Percentiles rank a stretch among this genome's conserved stretches.
These are phyloP conservation scores for Entomyzon cyanotis DNA, from an alignment of 2,113 vertebrate genomes.

Conservation along the genomic window DNA sequence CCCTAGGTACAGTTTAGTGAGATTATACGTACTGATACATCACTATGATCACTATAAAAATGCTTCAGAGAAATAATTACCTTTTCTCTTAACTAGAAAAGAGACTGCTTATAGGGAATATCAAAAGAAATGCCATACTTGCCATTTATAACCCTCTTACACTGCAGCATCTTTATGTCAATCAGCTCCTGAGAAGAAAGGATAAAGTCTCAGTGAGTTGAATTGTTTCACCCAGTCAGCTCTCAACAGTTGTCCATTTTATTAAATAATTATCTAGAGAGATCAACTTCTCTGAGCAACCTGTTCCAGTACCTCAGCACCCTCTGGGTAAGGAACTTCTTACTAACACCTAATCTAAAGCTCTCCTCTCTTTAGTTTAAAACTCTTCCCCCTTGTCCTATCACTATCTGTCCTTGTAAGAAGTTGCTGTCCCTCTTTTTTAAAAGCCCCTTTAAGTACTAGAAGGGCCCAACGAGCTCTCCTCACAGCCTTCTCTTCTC, in stretches of 20 bases:
- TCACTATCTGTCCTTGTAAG: not conserved
- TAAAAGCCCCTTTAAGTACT: not conserved
- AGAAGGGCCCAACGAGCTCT: not conserved
- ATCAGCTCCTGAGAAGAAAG: slow-evolving; percentile 87
- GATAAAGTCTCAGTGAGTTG: not conserved
- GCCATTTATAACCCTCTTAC: slow-evolving; percentile 89
- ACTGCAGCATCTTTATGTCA: slow-evolving; percentile 94
- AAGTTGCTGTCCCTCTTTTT: not conserved
- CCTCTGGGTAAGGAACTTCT: not conserved
- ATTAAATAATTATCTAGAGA: not conserved
- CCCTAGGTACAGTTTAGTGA: not conserved
- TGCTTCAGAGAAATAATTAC: not conserved
- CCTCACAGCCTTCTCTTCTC: not conserved
- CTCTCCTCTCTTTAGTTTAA: not conserved
- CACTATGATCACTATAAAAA: not conserved
- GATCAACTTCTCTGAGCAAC: not conserved
- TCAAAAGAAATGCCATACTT: slow-evolving; percentile 49
- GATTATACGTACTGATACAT: not conserved
- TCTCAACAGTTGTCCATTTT: not conserved
- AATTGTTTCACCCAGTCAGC: not conserved
- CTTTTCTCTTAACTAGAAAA: not conserved
- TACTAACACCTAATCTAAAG: not conserved
- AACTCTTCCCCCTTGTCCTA: not conserved
- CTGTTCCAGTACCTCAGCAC: not conserved
- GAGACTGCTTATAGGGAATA: not conserved